Evolutionary conservation across 2,113 vertebrate species (phyloP).

Genomic region (Lagenorhynchus albirostris): DNA sequence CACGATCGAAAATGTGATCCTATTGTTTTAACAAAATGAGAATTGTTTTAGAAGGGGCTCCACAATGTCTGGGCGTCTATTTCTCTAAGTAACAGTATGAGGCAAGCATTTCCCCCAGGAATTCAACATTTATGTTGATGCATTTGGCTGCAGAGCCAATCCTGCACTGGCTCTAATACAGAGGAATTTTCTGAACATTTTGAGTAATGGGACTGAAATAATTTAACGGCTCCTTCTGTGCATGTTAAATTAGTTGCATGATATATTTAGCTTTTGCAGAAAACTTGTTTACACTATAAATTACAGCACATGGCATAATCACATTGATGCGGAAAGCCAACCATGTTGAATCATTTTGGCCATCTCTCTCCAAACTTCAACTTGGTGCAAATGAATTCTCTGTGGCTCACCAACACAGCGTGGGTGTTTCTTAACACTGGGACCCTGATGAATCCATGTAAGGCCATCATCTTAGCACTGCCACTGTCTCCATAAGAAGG

Average conservation of each 20-base stretch:
- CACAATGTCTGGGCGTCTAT: conserved; percentile 80
- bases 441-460: background rate
- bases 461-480: background rate
- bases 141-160: conserved; percentile 77
- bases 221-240: conserved; percentile 80
- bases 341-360: conserved; percentile 42
- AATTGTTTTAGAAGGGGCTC: conserved; percentile 81
- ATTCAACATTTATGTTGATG: conserved; percentile 75
- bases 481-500: background rate
- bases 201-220: conserved; percentile 80
- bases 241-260: conserved; percentile 76
- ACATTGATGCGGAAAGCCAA: conserved; percentile 39
- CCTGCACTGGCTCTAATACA: conserved; percentile 75
- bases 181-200: conserved; percentile 79
- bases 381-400: background rate
- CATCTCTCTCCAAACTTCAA: conserved; percentile 27
- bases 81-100: conserved; percentile 80
- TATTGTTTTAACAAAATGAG: conserved; percentile 82
- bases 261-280: conserved; percentile 69
- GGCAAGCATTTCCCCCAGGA: conserved; percentile 78
- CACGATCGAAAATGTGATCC: conserved; percentile 81
- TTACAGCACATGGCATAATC: conserved; percentile 66
- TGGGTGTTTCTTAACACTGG: background rate
- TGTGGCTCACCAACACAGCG: background rate
- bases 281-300: conserved; percentile 79